These are phyloP conservation scores for Rhorus exstirpatorius DNA, from an alignment of 2,888 invertebrate genomes.

Conservation along the genomic window DNA sequence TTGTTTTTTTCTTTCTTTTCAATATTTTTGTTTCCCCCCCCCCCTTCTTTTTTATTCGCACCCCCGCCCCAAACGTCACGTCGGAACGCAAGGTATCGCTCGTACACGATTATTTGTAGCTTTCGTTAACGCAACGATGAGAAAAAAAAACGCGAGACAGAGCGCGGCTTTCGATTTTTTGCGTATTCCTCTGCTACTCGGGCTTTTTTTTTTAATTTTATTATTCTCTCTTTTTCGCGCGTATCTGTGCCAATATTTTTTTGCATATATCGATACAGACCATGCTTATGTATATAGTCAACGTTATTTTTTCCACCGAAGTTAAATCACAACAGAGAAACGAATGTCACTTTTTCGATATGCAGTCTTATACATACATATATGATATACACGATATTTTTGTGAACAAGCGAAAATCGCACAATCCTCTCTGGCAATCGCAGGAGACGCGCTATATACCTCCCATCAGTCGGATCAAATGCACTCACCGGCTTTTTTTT, in stretches of 20 bases:
- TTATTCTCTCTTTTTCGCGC: no score
- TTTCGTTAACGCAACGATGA: slow-evolving; percentile 55
- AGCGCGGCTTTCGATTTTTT: slow-evolving; percentile 22
- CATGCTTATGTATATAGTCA: not conserved
- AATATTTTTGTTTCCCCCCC: slow-evolving; percentile 9
- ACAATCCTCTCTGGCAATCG: slow-evolving; percentile 11
- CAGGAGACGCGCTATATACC: not conserved
- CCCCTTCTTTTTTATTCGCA: not conserved
- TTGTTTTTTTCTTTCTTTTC: slow-evolving; percentile 17
- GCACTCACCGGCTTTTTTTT: slow-evolving; percentile 15
- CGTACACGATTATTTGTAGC: slow-evolving; percentile 62
- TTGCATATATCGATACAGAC: not conserved
- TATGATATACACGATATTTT: slow-evolving; percentile 24
- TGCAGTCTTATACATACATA: no score
- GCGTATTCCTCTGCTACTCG: not conserved
- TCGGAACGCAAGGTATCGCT: slow-evolving; percentile 62
- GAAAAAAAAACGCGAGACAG: slow-evolving; percentile 17
- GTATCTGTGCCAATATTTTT: slow-evolving; percentile 23
- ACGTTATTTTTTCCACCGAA: slow-evolving; percentile 7
- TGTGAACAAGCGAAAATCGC: slow-evolving; percentile 22
- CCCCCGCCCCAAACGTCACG: slow-evolving; percentile 50
- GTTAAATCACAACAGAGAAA: slow-evolving; percentile 59
- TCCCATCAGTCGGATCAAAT: slow-evolving; percentile 34
- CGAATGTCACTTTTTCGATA: slow-evolving; percentile 55
- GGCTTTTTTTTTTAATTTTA: slow-evolving; percentile 15